Conservation (phyloP, 53 echinoderm and acorn worm genomes). For the Holothuria scabra region DNA sequence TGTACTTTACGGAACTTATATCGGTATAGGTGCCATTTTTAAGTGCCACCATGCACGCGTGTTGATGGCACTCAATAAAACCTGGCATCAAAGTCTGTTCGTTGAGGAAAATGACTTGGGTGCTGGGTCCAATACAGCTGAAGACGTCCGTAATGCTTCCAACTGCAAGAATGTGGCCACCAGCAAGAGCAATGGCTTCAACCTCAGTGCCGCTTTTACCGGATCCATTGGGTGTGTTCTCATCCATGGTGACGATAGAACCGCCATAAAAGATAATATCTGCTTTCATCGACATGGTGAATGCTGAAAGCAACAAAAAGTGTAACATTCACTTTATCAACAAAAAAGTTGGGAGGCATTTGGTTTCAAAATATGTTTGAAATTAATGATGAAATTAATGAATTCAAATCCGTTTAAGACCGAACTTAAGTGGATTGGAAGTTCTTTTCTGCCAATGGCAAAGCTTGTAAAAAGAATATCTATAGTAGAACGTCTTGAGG, state of each 20-base stretch:
- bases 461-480: too few species aligned
- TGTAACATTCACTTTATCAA: too few species aligned
- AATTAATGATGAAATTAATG: too few species aligned
- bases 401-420: too few species aligned
- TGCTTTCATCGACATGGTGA: not conserved
- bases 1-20: constrained; percentile 58
- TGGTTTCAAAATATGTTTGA: too few species aligned
- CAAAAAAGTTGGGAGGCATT: too few species aligned
- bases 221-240: not conserved
- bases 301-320: too few species aligned
- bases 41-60: constrained; percentile 52
- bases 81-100: constrained; percentile 68
- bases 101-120: constrained; percentile 48
- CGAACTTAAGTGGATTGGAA: too few species aligned
- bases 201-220: too few species aligned
- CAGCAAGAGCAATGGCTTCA: constrained; percentile 58
- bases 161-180: constrained; percentile 48
- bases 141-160: constrained; percentile 54
- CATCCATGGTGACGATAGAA: constrained; percentile 21
- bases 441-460: too few species aligned
- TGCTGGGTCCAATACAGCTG: constrained; percentile 36
- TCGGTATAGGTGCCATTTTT: constrained; percentile 53
- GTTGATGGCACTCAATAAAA: constrained; percentile 67
- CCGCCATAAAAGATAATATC: constrained; percentile 28
- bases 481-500: too few species aligned